Evolutionary conservation across 2,888 invertebrate species (phyloP).

Genomic region (Linnaemya tessellans): DNA sequence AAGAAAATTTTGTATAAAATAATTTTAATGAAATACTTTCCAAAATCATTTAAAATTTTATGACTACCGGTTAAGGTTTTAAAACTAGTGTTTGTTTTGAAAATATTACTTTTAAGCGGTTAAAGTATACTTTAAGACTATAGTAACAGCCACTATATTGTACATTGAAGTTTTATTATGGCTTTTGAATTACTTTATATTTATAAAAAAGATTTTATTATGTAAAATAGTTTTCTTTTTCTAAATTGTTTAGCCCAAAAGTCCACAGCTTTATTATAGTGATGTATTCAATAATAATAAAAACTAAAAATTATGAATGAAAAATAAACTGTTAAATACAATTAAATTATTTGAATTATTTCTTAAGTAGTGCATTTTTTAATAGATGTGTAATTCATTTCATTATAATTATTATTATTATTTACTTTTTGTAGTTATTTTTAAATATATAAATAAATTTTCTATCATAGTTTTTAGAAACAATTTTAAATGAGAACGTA

Average conservation of each 20-base stretch:
- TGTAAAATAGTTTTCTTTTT: too few relatives aligned
- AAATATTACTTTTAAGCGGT: too few relatives aligned
- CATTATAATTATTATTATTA: neutral
- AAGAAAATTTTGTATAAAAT: too few relatives aligned
- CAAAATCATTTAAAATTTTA: too few relatives aligned
- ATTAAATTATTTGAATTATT: conserved; percentile 33
- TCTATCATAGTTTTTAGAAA: conserved; percentile 62
- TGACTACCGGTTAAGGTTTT: too few relatives aligned
- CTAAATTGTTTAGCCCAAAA: neutral
- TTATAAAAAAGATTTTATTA: too few relatives aligned
- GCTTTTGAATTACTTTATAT: too few relatives aligned
- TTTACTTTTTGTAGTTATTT: conserved; percentile 42
- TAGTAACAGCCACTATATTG: too few relatives aligned
- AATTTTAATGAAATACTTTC: too few relatives aligned
- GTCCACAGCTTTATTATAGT: conserved; percentile 2
- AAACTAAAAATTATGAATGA: neutral
- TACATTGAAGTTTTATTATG: too few relatives aligned
- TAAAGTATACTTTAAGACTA: too few relatives aligned
- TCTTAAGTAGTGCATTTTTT: conserved; percentile 51
- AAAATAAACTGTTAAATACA: conserved; percentile 12
- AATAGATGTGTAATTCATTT: conserved; percentile 34
- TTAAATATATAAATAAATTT: conserved; percentile 27
- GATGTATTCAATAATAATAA: neutral
- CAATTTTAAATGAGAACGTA: neutral
- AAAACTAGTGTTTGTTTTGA: too few relatives aligned